Evolutionary conservation across 2,113 vertebrate genomes (phyloP).

Genomic region (Potamarius usumacintae): DNA sequence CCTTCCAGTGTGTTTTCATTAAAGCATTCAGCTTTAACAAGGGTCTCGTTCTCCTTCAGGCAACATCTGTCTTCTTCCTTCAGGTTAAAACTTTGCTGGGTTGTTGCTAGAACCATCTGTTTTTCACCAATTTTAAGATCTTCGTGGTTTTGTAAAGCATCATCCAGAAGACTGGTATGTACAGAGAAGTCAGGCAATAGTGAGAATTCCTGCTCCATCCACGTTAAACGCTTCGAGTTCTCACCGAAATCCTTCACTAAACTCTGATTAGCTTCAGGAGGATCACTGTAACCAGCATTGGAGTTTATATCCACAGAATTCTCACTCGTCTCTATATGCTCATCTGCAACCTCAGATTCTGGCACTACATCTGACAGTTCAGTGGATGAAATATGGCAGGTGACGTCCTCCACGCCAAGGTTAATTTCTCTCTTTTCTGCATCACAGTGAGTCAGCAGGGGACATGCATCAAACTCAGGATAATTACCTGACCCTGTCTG

Average conservation of each 20-base stretch:
- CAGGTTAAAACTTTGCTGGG: not conserved
- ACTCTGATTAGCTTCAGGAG: not conserved
- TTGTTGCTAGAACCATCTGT: not conserved
- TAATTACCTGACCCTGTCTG: not conserved
- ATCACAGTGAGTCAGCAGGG: not conserved
- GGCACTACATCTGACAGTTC: not conserved
- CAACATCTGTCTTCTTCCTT: not conserved
- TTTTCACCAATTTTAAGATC: not conserved
- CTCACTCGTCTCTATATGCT: conserved; percentile 13
- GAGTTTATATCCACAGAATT: not conserved
- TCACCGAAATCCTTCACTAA: not conserved
- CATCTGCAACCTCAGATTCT: not conserved
- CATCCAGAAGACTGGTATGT: not conserved
- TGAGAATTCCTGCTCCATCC: not conserved
- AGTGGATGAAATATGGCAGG: not conserved
- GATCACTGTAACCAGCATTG: not conserved
- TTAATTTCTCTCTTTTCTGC: conserved; percentile 13
- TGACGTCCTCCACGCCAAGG: not conserved
- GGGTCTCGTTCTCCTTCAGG: conserved; percentile 1
- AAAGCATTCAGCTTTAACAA: not conserved
- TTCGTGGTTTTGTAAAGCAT: not conserved
- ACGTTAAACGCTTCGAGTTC: not conserved
- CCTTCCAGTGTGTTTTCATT: conserved; percentile 11
- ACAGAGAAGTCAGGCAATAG: not conserved
- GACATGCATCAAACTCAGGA: not conserved